Conservation (phyloP, 2,113 vertebrate genomes). For the Microcebus griseorufus region DNA sequence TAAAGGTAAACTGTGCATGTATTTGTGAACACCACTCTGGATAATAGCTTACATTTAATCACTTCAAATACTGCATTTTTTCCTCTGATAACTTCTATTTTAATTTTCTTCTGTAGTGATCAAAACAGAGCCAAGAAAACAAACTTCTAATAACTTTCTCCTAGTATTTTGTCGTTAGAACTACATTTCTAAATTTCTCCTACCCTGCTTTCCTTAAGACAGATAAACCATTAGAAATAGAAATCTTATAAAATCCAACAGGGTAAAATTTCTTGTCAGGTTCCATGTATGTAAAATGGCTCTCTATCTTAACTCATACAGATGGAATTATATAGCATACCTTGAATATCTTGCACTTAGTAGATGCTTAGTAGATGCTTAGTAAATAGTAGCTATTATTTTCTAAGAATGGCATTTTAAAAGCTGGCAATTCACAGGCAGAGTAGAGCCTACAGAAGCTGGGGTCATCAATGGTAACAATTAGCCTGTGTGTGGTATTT, state of each 20-base stretch:
- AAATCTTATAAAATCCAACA: not conserved
- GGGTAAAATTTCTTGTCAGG: not conserved
- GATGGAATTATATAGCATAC: not conserved
- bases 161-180: not conserved
- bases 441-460: not conserved
- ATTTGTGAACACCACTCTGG: conserved; percentile 8
- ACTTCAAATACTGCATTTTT: not conserved
- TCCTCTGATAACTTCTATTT: conserved; percentile 48
- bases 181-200: conserved; percentile 16
- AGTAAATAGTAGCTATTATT: not conserved
- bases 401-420: not conserved
- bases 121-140: conserved; percentile 39
- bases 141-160: conserved; percentile 5
- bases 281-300: not conserved
- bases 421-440: not conserved
- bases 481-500: not conserved
- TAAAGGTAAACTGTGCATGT: conserved; percentile 25
- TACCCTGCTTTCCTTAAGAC: not conserved
- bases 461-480: not conserved
- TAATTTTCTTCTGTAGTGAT: conserved; percentile 48
- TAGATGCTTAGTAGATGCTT: not conserved
- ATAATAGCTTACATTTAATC: conserved; percentile 42
- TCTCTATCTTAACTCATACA: not conserved
- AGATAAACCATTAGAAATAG: not conserved
- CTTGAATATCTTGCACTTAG: not conserved